These are phyloP conservation scores for Brachyistius frenatus DNA, from an alignment of 2,113 vertebrate genomes.

Conservation along the genomic window DNA sequence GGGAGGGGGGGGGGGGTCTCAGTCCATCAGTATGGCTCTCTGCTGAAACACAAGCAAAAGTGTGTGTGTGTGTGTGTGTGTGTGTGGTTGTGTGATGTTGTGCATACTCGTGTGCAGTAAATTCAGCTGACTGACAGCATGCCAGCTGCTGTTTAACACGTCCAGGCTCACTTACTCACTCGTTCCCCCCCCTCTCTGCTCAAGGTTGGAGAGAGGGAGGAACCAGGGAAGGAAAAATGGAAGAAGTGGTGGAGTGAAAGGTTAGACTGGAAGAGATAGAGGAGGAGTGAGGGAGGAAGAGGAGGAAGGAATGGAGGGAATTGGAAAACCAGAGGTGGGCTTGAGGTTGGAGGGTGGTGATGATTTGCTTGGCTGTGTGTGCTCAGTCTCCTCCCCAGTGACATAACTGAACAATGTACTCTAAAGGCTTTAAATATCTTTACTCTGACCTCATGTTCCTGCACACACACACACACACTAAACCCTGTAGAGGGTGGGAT, in stretches of 20 bases:
- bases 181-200: constrained; percentile 32
- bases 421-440: constrained; percentile 79
- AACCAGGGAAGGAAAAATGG: constrained; percentile 46
- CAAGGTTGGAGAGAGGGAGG: constrained; percentile 34
- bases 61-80: constrained; percentile 23
- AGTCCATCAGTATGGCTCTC: constrained; percentile 55
- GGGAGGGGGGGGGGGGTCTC: constrained; percentile 41
- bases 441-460: constrained; percentile 78
- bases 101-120: constrained; percentile 46
- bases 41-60: constrained; percentile 48
- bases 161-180: constrained; percentile 67
- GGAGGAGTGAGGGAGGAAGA: constrained; percentile 16
- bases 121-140: constrained; percentile 66
- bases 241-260: constrained; percentile 28
- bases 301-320: constrained; percentile 46
- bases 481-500: constrained; percentile 49
- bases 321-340: constrained; percentile 68
- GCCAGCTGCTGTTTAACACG: constrained; percentile 75
- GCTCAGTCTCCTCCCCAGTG: constrained; percentile 66
- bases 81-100: constrained; percentile 46
- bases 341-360: constrained; percentile 70
- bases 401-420: constrained; percentile 79
- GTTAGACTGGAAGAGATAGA: constrained; percentile 40
- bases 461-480: constrained; percentile 31
- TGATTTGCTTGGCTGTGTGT: constrained; percentile 75